These are phyloP conservation scores for Drymonia ruficornis DNA, from an alignment of 2,888 invertebrate genomes.

Conservation along the genomic window DNA sequence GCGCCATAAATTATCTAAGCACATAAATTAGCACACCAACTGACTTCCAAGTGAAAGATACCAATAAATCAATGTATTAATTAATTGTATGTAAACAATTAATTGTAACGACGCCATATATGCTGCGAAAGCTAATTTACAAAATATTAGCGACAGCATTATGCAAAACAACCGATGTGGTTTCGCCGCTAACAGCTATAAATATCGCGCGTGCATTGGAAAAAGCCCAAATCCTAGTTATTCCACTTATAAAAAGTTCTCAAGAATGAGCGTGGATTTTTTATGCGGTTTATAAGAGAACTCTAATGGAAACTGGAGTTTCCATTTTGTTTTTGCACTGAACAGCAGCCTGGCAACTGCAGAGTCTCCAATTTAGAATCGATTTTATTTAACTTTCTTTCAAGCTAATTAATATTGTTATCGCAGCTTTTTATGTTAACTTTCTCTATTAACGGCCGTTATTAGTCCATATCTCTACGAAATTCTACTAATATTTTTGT, in stretches of 20 bases:
- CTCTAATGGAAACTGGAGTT: too few species aligned
- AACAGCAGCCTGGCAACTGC: too few species aligned
- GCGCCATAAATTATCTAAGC: slow-evolving; percentile 49
- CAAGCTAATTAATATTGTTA: too few species aligned
- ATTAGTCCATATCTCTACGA: too few species aligned
- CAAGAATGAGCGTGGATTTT: background rate
- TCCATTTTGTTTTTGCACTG: too few species aligned
- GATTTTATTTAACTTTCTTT: too few species aligned
- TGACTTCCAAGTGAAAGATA: slow-evolving; percentile 37
- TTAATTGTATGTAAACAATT: slow-evolving; percentile 55
- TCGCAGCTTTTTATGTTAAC: too few species aligned
- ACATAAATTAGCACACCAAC: slow-evolving; percentile 49
- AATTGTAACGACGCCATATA: slow-evolving; percentile 32
- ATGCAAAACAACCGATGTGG: background rate
- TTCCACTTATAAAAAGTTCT: background rate
- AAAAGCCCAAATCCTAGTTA: slow-evolving; percentile 1
- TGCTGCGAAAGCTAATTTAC: slow-evolving; percentile 6
- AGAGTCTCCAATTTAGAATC: too few species aligned
- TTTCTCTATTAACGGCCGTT: too few species aligned
- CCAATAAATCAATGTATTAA: slow-evolving; percentile 58
- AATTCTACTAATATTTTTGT: too few species aligned
- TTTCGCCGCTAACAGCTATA: background rate
- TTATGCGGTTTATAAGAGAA: too few species aligned
- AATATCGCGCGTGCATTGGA: slow-evolving; percentile 3
- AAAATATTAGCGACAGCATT: background rate